Percentiles rank a stretch among this genome's conserved stretches.
These are phyloP conservation scores for Oryzias melastigma DNA, from an alignment of 2,113 vertebrate species.

Conservation along the genomic window DNA sequence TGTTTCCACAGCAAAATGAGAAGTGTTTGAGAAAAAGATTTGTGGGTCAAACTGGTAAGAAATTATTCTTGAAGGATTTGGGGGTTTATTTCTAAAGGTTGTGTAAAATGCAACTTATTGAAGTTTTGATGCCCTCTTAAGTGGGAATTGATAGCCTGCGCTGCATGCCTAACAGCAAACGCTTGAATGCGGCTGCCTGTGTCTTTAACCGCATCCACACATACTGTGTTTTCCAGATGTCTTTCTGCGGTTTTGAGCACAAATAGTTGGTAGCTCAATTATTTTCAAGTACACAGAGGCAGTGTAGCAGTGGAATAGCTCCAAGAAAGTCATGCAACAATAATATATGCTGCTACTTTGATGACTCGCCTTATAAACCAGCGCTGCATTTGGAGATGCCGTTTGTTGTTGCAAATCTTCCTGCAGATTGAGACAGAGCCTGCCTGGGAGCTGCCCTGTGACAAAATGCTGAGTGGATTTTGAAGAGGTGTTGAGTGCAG, in stretches of 20 bases:
- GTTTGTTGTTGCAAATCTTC: conserved; percentile 46
- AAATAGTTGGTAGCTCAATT: conserved; percentile 40
- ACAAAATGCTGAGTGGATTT: conserved; percentile 64
- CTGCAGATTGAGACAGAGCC: conserved; percentile 43
- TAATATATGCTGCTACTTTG: conserved; percentile 34
- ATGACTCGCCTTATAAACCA: conserved; percentile 34
- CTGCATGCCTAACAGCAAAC: not conserved
- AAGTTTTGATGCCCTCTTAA: not conserved
- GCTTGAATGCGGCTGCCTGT: not conserved
- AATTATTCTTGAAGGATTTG: not conserved
- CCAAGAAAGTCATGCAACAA: conserved; percentile 40
- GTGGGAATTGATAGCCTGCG: conserved; percentile 14
- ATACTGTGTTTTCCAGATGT: conserved; percentile 21
- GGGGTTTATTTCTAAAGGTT: too few species aligned
- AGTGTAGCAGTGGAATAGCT: conserved; percentile 15
- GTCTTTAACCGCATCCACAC: conserved; percentile 9
- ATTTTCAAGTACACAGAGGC: conserved; percentile 30
- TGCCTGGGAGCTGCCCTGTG: conserved; percentile 57
- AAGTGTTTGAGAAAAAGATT: not conserved
- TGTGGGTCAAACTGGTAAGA: conserved; percentile 7
- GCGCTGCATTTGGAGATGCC: conserved; percentile 31
- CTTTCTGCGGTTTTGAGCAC: conserved; percentile 19
- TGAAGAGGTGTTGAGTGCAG: conserved; percentile 70
- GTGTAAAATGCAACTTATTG: too few species aligned
- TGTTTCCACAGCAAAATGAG: conserved; percentile 3